Percentiles rank a stretch among this genome's conserved stretches.
phyloP scores from a whole-genome alignment of 2,888 invertebrate species.

The Limnephilus auricula region DNA sequence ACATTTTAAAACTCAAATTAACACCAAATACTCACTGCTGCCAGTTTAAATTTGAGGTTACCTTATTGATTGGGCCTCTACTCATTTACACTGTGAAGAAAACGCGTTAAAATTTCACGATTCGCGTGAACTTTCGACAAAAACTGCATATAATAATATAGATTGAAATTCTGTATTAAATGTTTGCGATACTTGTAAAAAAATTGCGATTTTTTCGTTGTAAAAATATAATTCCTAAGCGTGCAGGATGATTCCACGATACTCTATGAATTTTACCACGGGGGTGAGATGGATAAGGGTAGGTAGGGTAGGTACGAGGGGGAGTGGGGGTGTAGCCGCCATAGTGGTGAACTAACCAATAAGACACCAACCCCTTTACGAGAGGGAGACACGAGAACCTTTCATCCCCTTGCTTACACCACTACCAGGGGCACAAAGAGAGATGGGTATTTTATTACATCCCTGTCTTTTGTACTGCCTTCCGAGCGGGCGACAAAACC shows the following conservation, averaged over 20 bases:
- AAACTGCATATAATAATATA: neutral
- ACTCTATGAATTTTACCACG: constrained; percentile 12
- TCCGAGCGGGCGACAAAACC: neutral
- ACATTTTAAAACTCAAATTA: neutral
- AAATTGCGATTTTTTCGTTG: constrained; percentile 4
- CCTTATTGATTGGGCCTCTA: neutral
- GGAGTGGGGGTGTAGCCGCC: constrained; percentile 48
- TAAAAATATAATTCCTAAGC: constrained; percentile 27
- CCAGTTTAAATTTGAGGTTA: neutral
- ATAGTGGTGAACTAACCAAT: constrained; percentile 39
- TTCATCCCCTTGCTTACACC: neutral
- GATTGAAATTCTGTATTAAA: neutral
- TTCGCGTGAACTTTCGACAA: neutral
- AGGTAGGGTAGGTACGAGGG: neutral
- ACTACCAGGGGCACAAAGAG: neutral
- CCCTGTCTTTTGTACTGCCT: neutral
- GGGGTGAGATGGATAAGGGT: constrained; percentile 43
- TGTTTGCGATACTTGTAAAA: neutral
- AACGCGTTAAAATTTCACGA: neutral
- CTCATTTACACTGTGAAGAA: neutral
- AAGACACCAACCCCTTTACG: neutral
- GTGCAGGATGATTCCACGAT: constrained; percentile 28
- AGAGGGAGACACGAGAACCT: constrained; percentile 18
- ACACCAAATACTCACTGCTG: neutral
- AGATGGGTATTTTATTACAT: neutral